Base-by-base conservation (phyloP, 1,140 invertebrate genomes). In the Amyelois transitella region DNA sequence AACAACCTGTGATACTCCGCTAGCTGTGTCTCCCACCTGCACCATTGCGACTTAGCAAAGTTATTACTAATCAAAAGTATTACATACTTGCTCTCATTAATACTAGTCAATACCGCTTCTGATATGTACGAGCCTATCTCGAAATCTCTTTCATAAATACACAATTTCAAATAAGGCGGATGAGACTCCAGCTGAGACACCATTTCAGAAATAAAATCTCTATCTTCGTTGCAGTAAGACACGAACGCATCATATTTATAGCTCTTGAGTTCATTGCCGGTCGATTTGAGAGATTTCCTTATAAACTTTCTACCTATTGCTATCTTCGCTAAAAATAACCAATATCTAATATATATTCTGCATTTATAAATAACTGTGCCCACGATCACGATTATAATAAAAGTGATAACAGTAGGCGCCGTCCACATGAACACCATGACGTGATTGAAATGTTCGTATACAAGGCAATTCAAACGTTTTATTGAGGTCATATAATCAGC, bases 121-220 rank as follows among this genome's bases (percentile, higher is more conserved):
- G 90, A 90, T 50, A 93, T 92, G 43, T 90, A 85, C 0, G 89
- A 82, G 6, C 92, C 92, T 47, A 91, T 89, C 56, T 91, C 86
- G 75, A 93, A 93, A 73, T 94, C 92, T 52, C 92, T 80, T 60
- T 92, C 91, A 61, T 92, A 92, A 1, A 94, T 88, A 72, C 92
- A 93, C 1, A 93, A 73, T 60, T 90, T 90, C 18, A 91, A 86
- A 67, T 83, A 84, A 1, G 90, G 89, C 4, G 90, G 81, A 20
- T 81, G 66, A 2, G 88, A 81, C 72, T 93, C 92, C 43, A 94
- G 62, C 55, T 90, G 86, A 7, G 77, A 72, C 18, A 92, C 85
- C 62, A 93, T 80, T 17, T 89, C 75, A 1, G 90, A 66, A 3
- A 93, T 90, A 71, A 92, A 93, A 28, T 90, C 81, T 56, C 90